Base-by-base conservation (phyloP, 2,888 invertebrate genomes). In the Crioceris asparagi region DNA sequence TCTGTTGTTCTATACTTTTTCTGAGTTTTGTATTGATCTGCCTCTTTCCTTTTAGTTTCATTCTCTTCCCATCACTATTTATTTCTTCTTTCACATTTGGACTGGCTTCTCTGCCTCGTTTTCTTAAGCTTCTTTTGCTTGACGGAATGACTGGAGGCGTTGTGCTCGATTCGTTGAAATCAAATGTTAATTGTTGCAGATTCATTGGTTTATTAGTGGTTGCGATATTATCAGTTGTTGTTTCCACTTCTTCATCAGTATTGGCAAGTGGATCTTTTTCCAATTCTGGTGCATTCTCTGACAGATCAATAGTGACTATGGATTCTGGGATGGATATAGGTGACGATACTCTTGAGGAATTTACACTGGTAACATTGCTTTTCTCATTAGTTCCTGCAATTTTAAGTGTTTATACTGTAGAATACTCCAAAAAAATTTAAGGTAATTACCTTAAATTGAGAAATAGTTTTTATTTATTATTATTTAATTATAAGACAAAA, bases 1-100 rank as follows among this genome's bases (percentile, higher is more conserved):
- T 62, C 37, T 72, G 70, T 15, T 71, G 71, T 64, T 75, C 74
- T 4, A 74, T 55, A 39, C 61, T 63, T 40, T 57, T 57, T 12
- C 64, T 45, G 23, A 64, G 44, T 29, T 57, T 53, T 17, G 51
- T 47, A 46, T 63, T 61, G 4, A 59, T 45, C 30, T 50, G 46
- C 2, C 64, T 51, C 39, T 60, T 62, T 8, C 56, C 59, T 46
- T 44, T 57, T 43, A 49, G 46, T 48, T 49, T 54, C 41, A 49
- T 48, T 18, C 47, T 44, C 29, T 58, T 56, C 26, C 48, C 51
- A 14, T 45, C 43, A 16, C 41, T 39, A 15, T 47, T 40, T 23
- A 37, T 47, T 10, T 40, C 35, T 18, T 46, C 47, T 3, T 40
- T 27, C 35, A 45, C 45, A 12, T 36, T 32, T 27, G 49, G 42